Percentiles rank a stretch among this genome's conserved stretches.
phyloP scores from a whole-genome alignment of 2,888 invertebrate species.

The Timema cristinae region DNA sequence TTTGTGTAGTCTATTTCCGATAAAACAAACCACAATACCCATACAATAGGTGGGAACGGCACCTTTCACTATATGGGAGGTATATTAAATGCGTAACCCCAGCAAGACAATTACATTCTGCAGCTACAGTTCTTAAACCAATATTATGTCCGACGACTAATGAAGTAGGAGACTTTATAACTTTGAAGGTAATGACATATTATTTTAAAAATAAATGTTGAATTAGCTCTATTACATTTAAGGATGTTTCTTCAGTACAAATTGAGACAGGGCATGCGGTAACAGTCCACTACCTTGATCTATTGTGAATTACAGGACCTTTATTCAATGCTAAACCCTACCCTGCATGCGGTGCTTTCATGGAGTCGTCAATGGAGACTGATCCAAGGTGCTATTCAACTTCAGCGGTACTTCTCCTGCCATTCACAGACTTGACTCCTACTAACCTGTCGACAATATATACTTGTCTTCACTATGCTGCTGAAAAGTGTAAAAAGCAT shows the following conservation, averaged over 20 bases:
- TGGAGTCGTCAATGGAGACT: not conserved
- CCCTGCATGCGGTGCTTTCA: not conserved
- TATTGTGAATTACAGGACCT: not conserved
- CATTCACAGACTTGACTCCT: not conserved
- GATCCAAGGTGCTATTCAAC: not conserved
- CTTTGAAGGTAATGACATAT: not conserved
- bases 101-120: not conserved
- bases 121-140: too few species aligned
- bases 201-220: not conserved
- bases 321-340: not conserved
- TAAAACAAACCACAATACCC: not conserved
- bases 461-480: not conserved
- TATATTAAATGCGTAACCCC: not conserved
- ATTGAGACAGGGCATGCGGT: not conserved
- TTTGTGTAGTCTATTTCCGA: not conserved
- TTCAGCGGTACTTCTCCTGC: not conserved
- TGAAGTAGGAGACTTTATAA: too few species aligned
- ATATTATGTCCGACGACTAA: too few species aligned
- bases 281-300: not conserved
- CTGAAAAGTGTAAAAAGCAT: not conserved
- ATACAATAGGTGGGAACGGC: not conserved
- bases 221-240: not conserved
- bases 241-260: not conserved
- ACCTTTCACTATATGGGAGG: not conserved
- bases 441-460: not conserved